These are phyloP conservation scores for Bufo gargarizans DNA, from an alignment of 2,113 vertebrate genomes.

Conservation along the genomic window DNA sequence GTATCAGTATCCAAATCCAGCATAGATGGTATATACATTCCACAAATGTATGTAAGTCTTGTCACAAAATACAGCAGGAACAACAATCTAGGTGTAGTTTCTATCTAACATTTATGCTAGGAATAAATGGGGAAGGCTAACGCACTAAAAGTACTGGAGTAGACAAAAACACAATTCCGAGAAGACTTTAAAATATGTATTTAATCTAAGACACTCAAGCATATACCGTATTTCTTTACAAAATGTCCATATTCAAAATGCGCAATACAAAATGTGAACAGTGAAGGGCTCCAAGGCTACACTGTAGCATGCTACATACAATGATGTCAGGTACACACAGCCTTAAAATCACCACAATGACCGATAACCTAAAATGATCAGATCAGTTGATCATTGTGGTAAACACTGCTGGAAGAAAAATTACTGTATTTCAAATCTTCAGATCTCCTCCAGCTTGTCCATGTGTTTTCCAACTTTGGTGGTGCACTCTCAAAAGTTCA, in stretches of 20 bases:
- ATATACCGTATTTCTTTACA: neutral
- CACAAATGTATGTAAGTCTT: no score
- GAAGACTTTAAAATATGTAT: neutral
- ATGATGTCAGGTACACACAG: neutral
- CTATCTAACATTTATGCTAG: neutral
- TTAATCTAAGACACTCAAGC: neutral
- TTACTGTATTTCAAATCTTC: neutral
- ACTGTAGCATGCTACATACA: neutral
- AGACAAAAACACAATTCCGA: neutral
- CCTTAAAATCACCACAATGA: neutral
- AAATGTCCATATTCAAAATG: slow-evolving; percentile 9
- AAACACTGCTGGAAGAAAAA: neutral
- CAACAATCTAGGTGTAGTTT: neutral
- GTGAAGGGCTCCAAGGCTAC: neutral
- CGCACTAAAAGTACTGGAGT: neutral
- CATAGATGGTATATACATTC: no score
- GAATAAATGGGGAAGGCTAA: neutral
- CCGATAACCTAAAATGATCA: neutral
- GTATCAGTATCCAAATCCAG: no score
- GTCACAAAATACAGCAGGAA: neutral
- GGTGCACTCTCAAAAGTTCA: neutral
- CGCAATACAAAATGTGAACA: neutral
- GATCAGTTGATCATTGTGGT: no score
- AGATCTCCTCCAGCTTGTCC: neutral
- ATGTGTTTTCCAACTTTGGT: neutral